Evolutionary conservation across 1,140 invertebrate genomes (phyloP).

Genomic region (Drosophila pallidifrons): DNA sequence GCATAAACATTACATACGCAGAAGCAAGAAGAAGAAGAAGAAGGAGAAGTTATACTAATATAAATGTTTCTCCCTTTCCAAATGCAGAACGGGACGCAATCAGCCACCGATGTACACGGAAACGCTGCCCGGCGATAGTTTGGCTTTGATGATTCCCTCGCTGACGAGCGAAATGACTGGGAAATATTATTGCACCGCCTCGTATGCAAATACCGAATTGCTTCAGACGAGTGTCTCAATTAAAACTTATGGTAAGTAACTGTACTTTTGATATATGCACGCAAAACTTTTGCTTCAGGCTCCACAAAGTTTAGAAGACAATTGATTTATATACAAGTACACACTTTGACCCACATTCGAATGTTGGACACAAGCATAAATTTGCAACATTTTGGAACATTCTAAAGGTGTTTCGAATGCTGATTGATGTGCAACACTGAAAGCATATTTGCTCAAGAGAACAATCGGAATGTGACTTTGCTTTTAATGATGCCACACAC

Average conservation of each 20-base stretch:
- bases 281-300: neutral
- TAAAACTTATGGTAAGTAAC: conserved; percentile 90
- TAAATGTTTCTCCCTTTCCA: conserved; percentile 21
- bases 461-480: too few relatives aligned
- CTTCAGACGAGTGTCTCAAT: conserved; percentile 89
- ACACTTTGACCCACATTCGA: too few relatives aligned
- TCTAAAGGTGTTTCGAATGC: too few relatives aligned
- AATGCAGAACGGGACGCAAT: conserved; percentile 76
- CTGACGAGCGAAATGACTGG: conserved; percentile 92
- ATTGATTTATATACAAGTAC: conserved; percentile 3
- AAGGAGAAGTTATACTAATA: conserved; percentile 63
- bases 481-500: too few relatives aligned
- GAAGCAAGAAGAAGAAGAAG: conserved; percentile 36
- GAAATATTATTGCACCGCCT: conserved; percentile 92
- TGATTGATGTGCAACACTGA: too few relatives aligned
- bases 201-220: conserved; percentile 89
- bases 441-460: too few relatives aligned
- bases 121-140: conserved; percentile 87
- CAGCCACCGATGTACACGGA: conserved; percentile 89
- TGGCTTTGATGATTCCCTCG: conserved; percentile 91
- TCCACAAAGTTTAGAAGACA: conserved; percentile 7
- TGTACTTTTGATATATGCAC: neutral
- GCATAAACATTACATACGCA: conserved; percentile 61
- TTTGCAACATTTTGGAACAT: too few relatives aligned
- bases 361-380: too few relatives aligned